Evolutionary conservation across 1,140 invertebrate species (phyloP).

Genomic region (Zophobas morio): DNA sequence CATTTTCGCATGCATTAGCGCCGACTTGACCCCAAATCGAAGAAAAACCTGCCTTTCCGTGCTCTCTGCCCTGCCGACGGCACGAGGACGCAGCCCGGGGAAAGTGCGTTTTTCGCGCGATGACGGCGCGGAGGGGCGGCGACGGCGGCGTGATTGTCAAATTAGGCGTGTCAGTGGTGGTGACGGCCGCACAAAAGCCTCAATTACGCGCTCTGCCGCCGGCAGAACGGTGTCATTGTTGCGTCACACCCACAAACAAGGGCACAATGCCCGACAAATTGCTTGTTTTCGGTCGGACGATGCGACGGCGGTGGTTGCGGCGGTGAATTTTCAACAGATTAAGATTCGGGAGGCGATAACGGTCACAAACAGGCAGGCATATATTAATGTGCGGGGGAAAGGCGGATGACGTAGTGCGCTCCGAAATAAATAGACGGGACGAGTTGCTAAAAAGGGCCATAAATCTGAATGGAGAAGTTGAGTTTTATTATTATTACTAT

Average conservation of each 20-base stretch:
- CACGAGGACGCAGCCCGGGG: too few relatives aligned
- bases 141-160: constrained; percentile 57
- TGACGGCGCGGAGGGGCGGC: background rate
- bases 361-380: constrained; percentile 1
- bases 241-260: constrained; percentile 64
- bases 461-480: too few relatives aligned
- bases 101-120: too few relatives aligned
- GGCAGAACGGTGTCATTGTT: constrained; percentile 60
- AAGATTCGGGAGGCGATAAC: constrained; percentile 18
- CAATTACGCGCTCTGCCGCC: constrained; percentile 66
- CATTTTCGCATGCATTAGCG: background rate
- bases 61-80: too few relatives aligned
- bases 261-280: constrained; percentile 57
- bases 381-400: too few relatives aligned
- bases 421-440: too few relatives aligned
- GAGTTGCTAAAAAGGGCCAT: too few relatives aligned
- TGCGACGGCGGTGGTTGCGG: constrained; percentile 1
- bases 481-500: too few relatives aligned
- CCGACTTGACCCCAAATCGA: too few relatives aligned
- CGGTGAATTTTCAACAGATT: background rate
- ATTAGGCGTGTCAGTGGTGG: constrained; percentile 66
- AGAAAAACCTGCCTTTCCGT: too few relatives aligned
- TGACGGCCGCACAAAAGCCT: constrained; percentile 65
- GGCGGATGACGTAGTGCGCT: too few relatives aligned
- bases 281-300: constrained; percentile 51